Base-by-base conservation (phyloP, 2,888 invertebrate species). In the Mylabris sibirica region DNA sequence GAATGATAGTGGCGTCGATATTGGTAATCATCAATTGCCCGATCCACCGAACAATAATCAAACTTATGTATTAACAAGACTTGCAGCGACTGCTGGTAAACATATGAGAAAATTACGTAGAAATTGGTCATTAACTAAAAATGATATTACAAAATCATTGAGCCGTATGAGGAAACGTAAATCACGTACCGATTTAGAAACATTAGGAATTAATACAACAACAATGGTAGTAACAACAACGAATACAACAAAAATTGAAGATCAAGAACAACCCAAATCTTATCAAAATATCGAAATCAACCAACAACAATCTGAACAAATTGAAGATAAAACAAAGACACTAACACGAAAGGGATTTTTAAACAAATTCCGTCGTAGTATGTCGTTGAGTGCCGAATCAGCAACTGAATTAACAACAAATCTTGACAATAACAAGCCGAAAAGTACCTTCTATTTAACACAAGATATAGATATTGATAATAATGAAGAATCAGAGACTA, bases 371-470 rank as follows among this genome's bases (percentile, higher is more conserved):
- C 86, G 90, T 60, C 85, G 91, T 67, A 89, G 89, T 59, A 86
- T 88, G 53, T 89, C 89, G 12, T 81, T 90, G 72, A 88, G 88
- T 1, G 85, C 88, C 20, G 88, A 88, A 71, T 85, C 87, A 26
- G 87, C 87, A 60, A 77, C 81, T 3, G 88, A 88, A n/a, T 84
- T 88, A 53, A 87, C 88, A 0, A 87, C 87, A 53, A 78, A 72
- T 72, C 71, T 80, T 41, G 75, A 68, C 60, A 72, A 86, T 69
- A 76, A 73, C 60, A 81, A 81, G 73, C 78, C 90, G 0, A 89
- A 90, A 73, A 92, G 92, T 62, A 92, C 91, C 0, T 93, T 93
- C 82, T 93, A 93, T 79, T 82, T 92, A 75, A 91, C 91, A 62
- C 90, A 91, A 73, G 88, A 90, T 0, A 89, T 89, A 76, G 90